phyloP scores from a whole-genome alignment of 2,113 vertebrate species.

The Hippocampus mohnikei region DNA sequence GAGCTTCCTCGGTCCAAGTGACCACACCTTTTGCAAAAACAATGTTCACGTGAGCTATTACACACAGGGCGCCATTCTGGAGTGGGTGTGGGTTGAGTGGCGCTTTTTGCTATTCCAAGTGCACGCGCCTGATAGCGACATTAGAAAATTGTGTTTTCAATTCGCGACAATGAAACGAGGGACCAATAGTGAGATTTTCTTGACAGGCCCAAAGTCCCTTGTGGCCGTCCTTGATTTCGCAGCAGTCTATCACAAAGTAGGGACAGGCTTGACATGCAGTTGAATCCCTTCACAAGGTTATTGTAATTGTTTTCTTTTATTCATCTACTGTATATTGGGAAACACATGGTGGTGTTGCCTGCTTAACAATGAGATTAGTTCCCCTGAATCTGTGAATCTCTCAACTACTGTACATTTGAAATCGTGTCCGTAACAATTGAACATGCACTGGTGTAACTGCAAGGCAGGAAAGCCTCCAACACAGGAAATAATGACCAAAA shows the following conservation, averaged over 20 bases:
- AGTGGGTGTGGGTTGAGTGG: not conserved
- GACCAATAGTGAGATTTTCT: not conserved
- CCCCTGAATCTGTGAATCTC: not conserved
- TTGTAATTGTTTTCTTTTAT: conserved; percentile 11
- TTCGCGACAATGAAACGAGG: not conserved
- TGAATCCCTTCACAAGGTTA: conserved; percentile 7
- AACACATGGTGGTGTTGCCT: conserved; percentile 11
- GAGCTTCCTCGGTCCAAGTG: conserved; percentile 28
- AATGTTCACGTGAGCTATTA: not conserved
- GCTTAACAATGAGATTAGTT: not conserved
- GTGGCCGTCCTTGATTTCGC: not conserved
- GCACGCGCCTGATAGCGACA: not conserved
- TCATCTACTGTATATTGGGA: conserved; percentile 34
- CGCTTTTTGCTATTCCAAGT: not conserved
- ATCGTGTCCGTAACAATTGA: conserved; percentile 34
- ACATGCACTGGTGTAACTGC: not conserved
- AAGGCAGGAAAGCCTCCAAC: conserved; percentile 17
- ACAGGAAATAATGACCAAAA: conserved; percentile 23
- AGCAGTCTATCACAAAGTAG: not conserved
- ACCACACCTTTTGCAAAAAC: conserved; percentile 10
- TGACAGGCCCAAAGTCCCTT: not conserved
- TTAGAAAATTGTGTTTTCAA: not conserved
- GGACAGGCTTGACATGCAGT: conserved; percentile 3
- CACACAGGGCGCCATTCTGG: not conserved
- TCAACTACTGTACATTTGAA: not conserved